Evolutionary conservation across 2,113 vertebrate species (phyloP), one percentile per base, ranked within the genome.

Genomic region (Thermophis baileyi): DNA sequence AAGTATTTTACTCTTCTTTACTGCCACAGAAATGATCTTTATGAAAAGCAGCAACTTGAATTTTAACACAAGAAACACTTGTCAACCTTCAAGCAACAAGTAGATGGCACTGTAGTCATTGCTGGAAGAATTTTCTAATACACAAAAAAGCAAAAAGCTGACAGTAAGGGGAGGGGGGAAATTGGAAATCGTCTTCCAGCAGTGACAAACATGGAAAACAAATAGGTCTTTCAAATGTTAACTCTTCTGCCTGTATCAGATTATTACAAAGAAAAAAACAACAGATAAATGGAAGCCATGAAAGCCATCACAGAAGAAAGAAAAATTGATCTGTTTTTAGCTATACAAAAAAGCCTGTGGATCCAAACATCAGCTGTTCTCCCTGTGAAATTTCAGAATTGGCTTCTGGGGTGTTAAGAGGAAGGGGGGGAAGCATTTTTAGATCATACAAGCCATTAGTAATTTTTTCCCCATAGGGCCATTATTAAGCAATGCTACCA

Each of bases 71-170:
- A 95, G 95, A 63, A 89, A 93, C 93, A 92, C 94, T 6, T 98
- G 96, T 94, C 95, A 95, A 93, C 95, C 97, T 97, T 88, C 24
- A 93, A 95, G 95, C 96, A 0, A 8, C 98, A 97, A 96, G 97
- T 98, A 98, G 98, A 97, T 97, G 98, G 98, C 98, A 98, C 95
- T 97, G 97, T 96, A 94, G 97, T 97, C 97, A 97, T 98, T 97
- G 97, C 97, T 95, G 96, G 94, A 93, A 3, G 93, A 97, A 93
- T 94, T 87, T 97, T 97, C 97, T 95, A 95, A 91, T 95, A 95
- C 95, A 96, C 95, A 97, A 96, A 97, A 96, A 91, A 89, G 90
- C 93, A 90, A 81, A 90, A 69, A 44, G 2, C 1, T 88, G 90
- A 57, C 24, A 46, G 90, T 87, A 87, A 92, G 40, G 25, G 91